phyloP scores from a whole-genome alignment of 2,113 vertebrate species.

The Hippopotamus amphibius region DNA sequence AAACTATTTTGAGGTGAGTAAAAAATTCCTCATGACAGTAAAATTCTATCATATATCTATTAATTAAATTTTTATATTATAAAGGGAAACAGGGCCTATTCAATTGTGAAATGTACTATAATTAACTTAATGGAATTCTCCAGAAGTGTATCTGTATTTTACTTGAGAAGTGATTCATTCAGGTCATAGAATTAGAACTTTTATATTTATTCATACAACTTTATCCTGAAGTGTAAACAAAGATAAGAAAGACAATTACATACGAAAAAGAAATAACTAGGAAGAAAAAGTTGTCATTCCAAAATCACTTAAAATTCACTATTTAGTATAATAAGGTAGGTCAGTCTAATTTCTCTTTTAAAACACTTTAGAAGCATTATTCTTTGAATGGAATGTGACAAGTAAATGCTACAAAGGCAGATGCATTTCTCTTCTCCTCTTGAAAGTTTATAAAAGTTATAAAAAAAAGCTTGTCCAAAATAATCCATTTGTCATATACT shows the following conservation, averaged over 20 bases:
- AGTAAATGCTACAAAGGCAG: not conserved
- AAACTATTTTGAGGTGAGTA: slow-evolving; percentile 4
- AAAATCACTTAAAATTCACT: not conserved
- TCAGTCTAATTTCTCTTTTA: not conserved
- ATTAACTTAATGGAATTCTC: not conserved
- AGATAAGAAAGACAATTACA: not conserved
- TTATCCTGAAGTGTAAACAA: not conserved
- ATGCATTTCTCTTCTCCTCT: not conserved
- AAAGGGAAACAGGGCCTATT: not conserved
- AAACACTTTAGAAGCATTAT: not conserved
- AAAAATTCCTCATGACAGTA: not conserved
- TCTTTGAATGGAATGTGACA: not conserved
- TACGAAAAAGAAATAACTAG: not conserved
- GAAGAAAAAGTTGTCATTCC: not conserved
- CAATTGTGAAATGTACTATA: not conserved
- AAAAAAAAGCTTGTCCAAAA: not conserved
- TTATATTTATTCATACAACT: not conserved
- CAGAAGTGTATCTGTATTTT: slow-evolving; percentile 4
- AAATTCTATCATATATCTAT: not conserved
- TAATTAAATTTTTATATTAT: slow-evolving; percentile 29
- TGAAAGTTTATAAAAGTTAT: not conserved
- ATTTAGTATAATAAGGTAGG: not conserved
- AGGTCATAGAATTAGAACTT: not conserved
- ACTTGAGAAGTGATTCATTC: slow-evolving; percentile 27
- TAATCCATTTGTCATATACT: not conserved